Base-by-base conservation (phyloP, 2,797 vertebrate species). In the Pitangus sulphuratus region DNA sequence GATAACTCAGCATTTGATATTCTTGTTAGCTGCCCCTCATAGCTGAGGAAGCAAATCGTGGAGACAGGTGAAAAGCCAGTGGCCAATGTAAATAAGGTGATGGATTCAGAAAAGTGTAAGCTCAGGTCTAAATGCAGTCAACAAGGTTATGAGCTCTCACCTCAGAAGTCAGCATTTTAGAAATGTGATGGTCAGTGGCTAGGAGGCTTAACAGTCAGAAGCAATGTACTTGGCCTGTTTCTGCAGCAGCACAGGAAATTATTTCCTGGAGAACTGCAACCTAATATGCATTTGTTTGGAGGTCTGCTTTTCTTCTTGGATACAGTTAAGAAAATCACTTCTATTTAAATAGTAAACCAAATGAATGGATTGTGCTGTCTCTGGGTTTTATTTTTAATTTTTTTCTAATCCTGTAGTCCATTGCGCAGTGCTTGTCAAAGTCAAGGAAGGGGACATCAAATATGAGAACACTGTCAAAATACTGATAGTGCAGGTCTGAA, bases 191-290 rank as follows among this genome's bases (percentile, higher is more conserved):
- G 45, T 56, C 50, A 39, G 19, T 83, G 79, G n/a, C 74, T 76
- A 75, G 65, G 62, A 88, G 82, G 26, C 35, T 78, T 74, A 45
- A 61, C 92, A 94, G 79, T 89, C 57, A 85, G 92, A 74, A 89
- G 11, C 48, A 68, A 16, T 10, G 54, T 90, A 37, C 57, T 82
- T 62, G 17, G 9, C 61, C 12, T 53, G 21, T 58, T 89, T 90
- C 56, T 94, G 87, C 58, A 74, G 62, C 30, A 90, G n/a, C 26
- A 66, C 51, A 72, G 45, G 30, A 28, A 61, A 13, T 81, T 65
- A 42, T 71, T 93, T 81, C 54, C 80, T 70, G 31, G 35, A 68
- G 39, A 84, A 69, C 18, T 35, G 56, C 5, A 37, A 47, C 42
- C 72, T 87, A 35, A 48, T 44, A 9, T 65, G 8, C 31, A 33